Conservation (phyloP, 37 sponge, comb jelly and placozoan species). For the Cliona cf. orientalis region DNA sequence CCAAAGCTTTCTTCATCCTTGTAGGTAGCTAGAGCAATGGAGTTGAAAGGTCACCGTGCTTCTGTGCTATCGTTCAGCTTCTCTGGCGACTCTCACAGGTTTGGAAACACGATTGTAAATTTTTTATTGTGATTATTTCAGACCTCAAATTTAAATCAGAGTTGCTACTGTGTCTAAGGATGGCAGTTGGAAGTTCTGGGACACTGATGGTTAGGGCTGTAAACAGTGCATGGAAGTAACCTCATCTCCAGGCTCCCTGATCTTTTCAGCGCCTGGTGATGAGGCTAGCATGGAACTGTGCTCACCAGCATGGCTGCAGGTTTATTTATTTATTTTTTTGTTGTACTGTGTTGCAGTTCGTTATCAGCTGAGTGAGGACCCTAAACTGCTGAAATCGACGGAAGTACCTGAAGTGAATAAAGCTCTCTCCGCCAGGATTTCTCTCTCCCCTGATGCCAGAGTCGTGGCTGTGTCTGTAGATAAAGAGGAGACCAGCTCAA, state of each 20-base stretch:
- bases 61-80: conserved; percentile 69
- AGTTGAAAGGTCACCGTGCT: conserved; percentile 82
- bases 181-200: conserved; percentile 87
- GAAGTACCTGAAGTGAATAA: conserved; percentile 24
- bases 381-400: conserved; percentile 52
- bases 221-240: background rate
- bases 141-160: conserved; percentile 14
- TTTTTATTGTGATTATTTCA: background rate
- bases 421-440: background rate
- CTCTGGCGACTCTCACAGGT: conserved; percentile 76
- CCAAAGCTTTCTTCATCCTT: too few relatives aligned
- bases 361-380: conserved; percentile 58
- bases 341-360: conserved; percentile 62
- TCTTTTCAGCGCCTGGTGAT: too few relatives aligned
- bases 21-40: conserved; percentile 81
- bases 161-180: conserved; percentile 90
- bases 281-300: too few relatives aligned
- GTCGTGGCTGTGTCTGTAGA: conserved; percentile 66
- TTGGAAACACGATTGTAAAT: background rate
- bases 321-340: background rate
- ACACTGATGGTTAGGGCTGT: conserved; percentile 74
- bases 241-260: too few relatives aligned
- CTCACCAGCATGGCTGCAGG: too few relatives aligned
- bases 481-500: background rate
- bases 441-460: conserved; percentile 77